Percentiles rank a stretch among this genome's conserved stretches.
phyloP scores from a whole-genome alignment of 1,140 invertebrate species.

The Meloidogyne hapla region DNA sequence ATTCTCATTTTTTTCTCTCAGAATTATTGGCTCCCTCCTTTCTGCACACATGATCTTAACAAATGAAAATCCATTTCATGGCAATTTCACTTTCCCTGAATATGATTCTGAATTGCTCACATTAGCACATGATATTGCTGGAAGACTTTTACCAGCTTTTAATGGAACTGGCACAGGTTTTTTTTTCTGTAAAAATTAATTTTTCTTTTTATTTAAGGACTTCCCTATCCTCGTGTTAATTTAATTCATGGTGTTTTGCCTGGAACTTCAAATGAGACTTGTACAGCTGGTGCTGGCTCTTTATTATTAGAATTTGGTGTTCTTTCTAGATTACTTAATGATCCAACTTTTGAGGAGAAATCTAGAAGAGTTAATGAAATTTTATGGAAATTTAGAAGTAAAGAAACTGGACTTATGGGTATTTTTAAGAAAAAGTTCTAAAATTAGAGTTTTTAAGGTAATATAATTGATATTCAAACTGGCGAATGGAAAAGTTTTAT shows the following conservation, averaged over 20 bases:
- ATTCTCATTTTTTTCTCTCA: constrained; percentile 52
- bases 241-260: constrained; percentile 69
- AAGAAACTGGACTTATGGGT: constrained; percentile 72
- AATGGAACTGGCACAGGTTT: constrained; percentile 68
- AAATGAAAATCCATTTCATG: constrained; percentile 70
- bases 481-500: constrained; percentile 71
- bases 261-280: constrained; percentile 70
- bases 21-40: constrained; percentile 71
- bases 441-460: constrained; percentile 65
- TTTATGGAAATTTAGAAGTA: constrained; percentile 70
- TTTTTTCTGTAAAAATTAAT: constrained; percentile 28
- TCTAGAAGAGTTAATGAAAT: constrained; percentile 69
- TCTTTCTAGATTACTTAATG: constrained; percentile 70
- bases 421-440: constrained; percentile 31
- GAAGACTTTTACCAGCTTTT: constrained; percentile 71
- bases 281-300: constrained; percentile 72
- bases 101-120: constrained; percentile 71
- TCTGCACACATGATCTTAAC: constrained; percentile 74
- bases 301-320: constrained; percentile 73
- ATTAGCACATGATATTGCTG: constrained; percentile 71
- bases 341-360: constrained; percentile 71
- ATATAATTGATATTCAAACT: constrained; percentile 72
- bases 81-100: constrained; percentile 68
- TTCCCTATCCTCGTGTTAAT: constrained; percentile 73
- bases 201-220: constrained; percentile 55